Evolutionary conservation across 2,888 invertebrate species (phyloP).

Genomic region (Alentia gelatinosa): DNA sequence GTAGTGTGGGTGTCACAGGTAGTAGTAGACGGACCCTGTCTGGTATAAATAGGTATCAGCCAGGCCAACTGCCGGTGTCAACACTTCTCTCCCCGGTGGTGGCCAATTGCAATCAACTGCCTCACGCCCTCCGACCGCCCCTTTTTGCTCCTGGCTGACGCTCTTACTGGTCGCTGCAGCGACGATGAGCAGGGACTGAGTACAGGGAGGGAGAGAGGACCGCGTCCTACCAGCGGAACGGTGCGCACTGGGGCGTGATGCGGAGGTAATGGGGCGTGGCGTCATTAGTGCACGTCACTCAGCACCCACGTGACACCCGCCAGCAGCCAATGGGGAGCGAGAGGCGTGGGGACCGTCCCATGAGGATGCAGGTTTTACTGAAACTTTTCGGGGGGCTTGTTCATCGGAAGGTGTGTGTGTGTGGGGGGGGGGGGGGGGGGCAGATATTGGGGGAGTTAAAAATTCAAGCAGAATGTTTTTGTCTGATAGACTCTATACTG

Average conservation of each 20-base stretch:
- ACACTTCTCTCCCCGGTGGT: background rate
- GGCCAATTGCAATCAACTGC: background rate
- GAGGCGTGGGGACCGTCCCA: background rate
- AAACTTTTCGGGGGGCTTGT: too few relatives aligned
- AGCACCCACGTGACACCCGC: background rate
- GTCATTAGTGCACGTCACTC: background rate
- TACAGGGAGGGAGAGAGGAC: background rate
- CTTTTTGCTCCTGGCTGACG: background rate
- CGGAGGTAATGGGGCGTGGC: slow-evolving; percentile 28
- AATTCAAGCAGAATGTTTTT: background rate
- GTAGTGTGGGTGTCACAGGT: slow-evolving; percentile 15
- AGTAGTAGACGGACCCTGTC: too few relatives aligned
- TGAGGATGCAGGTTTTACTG: background rate
- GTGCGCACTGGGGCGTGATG: background rate
- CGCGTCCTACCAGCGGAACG: background rate
- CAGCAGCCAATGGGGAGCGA: background rate
- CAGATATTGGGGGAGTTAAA: background rate
- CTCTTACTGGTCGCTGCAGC: background rate
- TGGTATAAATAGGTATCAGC: background rate
- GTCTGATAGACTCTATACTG: too few relatives aligned
- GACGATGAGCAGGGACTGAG: background rate
- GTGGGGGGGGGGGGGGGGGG: background rate
- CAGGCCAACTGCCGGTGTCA: background rate
- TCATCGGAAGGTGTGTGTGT: background rate
- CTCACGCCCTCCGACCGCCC: background rate